Base-by-base conservation (phyloP, 2,888 invertebrate species). In the Melinaea menophilus region DNA sequence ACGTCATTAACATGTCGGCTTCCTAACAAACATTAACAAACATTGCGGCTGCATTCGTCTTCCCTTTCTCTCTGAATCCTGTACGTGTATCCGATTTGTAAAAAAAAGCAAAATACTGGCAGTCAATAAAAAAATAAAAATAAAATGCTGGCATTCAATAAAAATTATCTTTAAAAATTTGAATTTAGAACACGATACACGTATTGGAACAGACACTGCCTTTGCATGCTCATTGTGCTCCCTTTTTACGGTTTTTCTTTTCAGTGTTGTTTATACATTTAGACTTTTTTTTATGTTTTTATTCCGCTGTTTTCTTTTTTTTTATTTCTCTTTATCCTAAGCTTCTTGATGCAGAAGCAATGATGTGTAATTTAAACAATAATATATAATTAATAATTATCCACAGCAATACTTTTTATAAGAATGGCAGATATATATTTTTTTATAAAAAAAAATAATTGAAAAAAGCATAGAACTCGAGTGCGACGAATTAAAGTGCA, bases 281-380 rank as follows among this genome's bases (percentile, higher is more conserved):
- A 71, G 68, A 61, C 48, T 54, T 59, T 51, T 66, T 37, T 64
- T 33, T 66, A 57, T 54, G 58, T 66, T 67, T 62, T 69, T 63
- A 54, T 70, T 64, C 71, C 68, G 58, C 72, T 68, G 69, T 73
- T 54, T 69, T 71, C 71, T 61, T 65, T 75, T 75, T 73, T 66
- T 64, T 65, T 22, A 22, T 22, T 68, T 61, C 58, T 56, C 67
- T 58, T 65, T 67, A 66, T 63, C 65, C 69, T 73, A 71, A 76
- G 86, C 85, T 87, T 85, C 84, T 74, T 71, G 72, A 85, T 89
- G 90, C 90, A 90, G 90, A 86, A 88, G 90, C 90, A 90, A 90
- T 89, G 88, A 80, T 76, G 69, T 64, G 56, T 67, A 58, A 66
- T 63, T 63, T 62, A 13, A 51, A 54, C 51, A 34, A 45, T 22